Evolutionary conservation across 2,797 vertebrate species (phyloP), one percentile per base, ranked within the genome.

Genomic region (Amblyopsis hoosieri): DNA sequence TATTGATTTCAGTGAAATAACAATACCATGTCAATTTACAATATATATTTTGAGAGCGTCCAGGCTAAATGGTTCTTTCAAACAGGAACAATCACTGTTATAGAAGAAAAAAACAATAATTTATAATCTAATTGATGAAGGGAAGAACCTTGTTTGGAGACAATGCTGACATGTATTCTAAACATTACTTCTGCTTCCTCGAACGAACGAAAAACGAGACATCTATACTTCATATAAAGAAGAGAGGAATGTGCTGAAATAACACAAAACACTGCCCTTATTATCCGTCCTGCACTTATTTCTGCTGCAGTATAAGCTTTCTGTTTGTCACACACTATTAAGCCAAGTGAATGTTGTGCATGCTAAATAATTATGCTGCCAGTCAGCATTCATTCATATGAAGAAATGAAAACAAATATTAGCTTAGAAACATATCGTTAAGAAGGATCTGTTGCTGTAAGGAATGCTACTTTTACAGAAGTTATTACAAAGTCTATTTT

Each of bases 171-270:
- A 37, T 42, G 37, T 37, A 12, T 68, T 66, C 74, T 76, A 76
- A 73, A 87, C 72, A 76, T 80, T 71, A 78, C 79, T 66, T 69
- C 75, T 76, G 60, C 74, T 71, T 76, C 67, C 76, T 80, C 72
- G 23, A 29, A 3, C 23, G 23, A 29, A 69, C 69, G 64, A 83
- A 62, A 69, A 52, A 55, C 75, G 69, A 68, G 65, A 61, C 59
- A 86, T 92, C 79, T 82, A 90, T 91, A 88, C 91, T 90, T 93
- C 82, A 92, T 81, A 72, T 52, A 45, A 31, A 71, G 76, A 81
- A 79, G 66, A 81, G 64, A 76, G 72, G 72, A 80, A 78, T 87
- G 74, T 84, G 77, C 80, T 74, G 80, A 79, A 79, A 79, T 76
- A 75, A 82, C 53, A 77, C 67, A 78, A 67, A 75, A 62, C 66